Base-by-base conservation (phyloP, 2,888 invertebrate species). In the Palloptera scutellata region DNA sequence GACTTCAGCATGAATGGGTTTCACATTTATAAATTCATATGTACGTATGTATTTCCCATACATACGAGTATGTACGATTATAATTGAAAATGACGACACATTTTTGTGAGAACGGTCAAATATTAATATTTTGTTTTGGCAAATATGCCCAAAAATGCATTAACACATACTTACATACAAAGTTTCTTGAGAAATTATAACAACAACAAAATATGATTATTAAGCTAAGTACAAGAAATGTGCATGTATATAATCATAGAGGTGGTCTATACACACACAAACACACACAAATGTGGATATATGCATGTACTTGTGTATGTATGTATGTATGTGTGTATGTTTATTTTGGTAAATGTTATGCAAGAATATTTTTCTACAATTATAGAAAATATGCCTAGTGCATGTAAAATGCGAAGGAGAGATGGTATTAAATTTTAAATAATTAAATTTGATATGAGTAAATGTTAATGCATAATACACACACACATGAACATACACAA, bases 291-390 rank as follows among this genome's bases (percentile, higher is more conserved):
- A 51, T 61, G 45, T 15, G 41, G 62, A 20, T 41, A 45, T 48
- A 15, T 48, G 53, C 48, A 10, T 42, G 17, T 61, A 13, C 48
- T 20, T 64, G 43, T 40, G 41, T 57, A 19, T 51, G 19, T 55
- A 30, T 40, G 42, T 43, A 17, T 51, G 53, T 40, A 41, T 10
- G 15, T 43, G 13, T 66, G 57, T 6, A 61, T 68, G 61, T 40
- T 42, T 43, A 59, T 55, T 43, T 11, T 59, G 12, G 12, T 61
- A 6, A 48, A 17, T n/a, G n/a, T n/a, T n/a, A n/a, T n/a, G n/a
- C 4, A 17, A 1, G 1, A 17, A 1, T 40, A n/a, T 30, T 30
- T 30, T 30, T 30, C 30, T 48, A 40, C 41, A 52, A 42, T 11
- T 30, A 6, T 42, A 20, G 41, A 20, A 61, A 52, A 52, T 51